Evolutionary conservation across 1,140 invertebrate species (phyloP).

Genomic region (Scaptomyza pallida): DNA sequence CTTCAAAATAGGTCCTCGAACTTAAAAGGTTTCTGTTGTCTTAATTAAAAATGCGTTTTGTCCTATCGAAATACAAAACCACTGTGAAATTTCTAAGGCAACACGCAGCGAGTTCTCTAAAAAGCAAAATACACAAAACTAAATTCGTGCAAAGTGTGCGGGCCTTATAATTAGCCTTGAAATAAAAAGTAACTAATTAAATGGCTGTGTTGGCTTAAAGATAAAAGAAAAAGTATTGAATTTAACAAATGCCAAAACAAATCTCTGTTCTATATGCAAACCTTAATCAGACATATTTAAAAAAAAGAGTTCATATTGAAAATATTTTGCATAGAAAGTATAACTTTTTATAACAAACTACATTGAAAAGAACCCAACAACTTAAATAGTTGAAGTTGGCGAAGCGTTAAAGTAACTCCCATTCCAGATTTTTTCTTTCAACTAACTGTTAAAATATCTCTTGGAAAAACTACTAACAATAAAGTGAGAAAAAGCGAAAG

Average conservation of each 20-base stretch:
- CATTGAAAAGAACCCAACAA: constrained; percentile 4
- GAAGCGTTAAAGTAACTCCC: constrained; percentile 12
- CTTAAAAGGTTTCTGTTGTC: constrained; percentile 76
- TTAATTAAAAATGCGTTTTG: constrained; percentile 67
- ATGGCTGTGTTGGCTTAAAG: too few species aligned
- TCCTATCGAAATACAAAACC: constrained; percentile 54
- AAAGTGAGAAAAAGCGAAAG: constrained; percentile 19
- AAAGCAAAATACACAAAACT: constrained; percentile 1
- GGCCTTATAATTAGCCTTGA: not conserved
- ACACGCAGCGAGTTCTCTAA: not conserved
- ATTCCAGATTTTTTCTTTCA: constrained; percentile 6
- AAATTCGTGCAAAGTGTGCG: constrained; percentile 13
- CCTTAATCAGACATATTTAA: too few species aligned
- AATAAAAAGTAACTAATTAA: not conserved
- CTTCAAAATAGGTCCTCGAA: constrained; percentile 23
- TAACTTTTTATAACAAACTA: not conserved
- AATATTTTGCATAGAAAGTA: not conserved
- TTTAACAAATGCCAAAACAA: too few species aligned
- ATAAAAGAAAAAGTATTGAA: too few species aligned
- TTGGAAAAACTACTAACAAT: constrained; percentile 37
- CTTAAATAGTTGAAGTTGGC: constrained; percentile 20
- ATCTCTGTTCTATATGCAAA: too few species aligned
- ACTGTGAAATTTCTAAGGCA: constrained; percentile 30
- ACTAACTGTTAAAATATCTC: constrained; percentile 25
- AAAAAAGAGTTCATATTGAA: not conserved